phyloP scores from a whole-genome alignment of 2,888 invertebrate species.

The Onthophagus sagittarius region DNA sequence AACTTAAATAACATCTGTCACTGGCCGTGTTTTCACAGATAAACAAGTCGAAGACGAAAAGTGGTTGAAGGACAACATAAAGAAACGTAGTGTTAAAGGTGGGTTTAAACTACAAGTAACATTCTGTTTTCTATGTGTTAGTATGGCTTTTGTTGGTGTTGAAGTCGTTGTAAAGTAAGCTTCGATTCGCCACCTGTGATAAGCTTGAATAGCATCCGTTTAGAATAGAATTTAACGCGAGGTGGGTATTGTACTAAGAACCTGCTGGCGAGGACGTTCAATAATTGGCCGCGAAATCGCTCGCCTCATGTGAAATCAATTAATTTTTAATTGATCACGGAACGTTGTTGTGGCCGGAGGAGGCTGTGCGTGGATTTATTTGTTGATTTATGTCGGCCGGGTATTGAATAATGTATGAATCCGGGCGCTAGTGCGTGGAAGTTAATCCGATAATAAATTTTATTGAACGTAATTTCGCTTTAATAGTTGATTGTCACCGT shows the following conservation, averaged over 20 bases:
- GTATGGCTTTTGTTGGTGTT: not conserved
- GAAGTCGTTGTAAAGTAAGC: not conserved
- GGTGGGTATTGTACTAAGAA: not conserved
- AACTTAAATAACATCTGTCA: not conserved
- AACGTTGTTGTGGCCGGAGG: not conserved
- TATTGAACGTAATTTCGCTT: constrained; percentile 5
- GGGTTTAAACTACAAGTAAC: not conserved
- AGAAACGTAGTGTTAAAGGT: not conserved
- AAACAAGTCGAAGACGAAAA: not conserved
- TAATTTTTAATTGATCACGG: constrained; percentile 15
- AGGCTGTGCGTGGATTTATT: not conserved
- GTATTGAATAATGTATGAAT: not conserved
- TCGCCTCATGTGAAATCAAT: not conserved
- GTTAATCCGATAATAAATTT: constrained; percentile 10
- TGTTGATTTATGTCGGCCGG: not conserved
- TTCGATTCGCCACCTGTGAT: not conserved
- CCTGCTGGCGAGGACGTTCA: not conserved
- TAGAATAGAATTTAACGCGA: not conserved
- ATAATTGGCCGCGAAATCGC: not conserved
- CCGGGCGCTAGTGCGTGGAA: not conserved
- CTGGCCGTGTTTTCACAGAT: not conserved
- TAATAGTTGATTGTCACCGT: not conserved
- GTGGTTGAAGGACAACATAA: not conserved
- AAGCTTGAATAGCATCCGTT: not conserved
- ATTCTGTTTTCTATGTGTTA: not conserved